These are phyloP conservation scores for Meloidogyne exigua DNA, from an alignment of 1,140 invertebrate genomes.

Conservation along the genomic window DNA sequence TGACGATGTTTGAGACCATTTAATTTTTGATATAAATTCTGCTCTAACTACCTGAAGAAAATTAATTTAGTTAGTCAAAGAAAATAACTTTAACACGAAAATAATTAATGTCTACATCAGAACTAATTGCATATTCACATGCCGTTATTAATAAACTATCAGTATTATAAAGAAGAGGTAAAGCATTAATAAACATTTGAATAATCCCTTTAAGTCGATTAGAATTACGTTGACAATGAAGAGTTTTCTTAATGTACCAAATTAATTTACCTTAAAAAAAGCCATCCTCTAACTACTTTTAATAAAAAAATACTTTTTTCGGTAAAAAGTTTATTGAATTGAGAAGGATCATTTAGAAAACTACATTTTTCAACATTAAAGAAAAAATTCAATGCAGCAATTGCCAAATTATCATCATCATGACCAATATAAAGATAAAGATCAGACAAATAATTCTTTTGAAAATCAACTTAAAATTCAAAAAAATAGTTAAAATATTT, in stretches of 20 bases:
- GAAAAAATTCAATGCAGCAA: slow-evolving; percentile 26
- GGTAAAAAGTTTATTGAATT: not conserved
- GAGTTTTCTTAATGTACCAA: slow-evolving; percentile 24
- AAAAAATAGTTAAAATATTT: not conserved
- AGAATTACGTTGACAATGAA: slow-evolving; percentile 28
- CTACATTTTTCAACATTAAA: slow-evolving; percentile 25
- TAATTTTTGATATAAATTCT: slow-evolving; percentile 36
- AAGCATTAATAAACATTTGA: slow-evolving; percentile 31
- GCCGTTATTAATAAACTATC: slow-evolving; percentile 14
- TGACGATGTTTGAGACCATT: slow-evolving; percentile 24
- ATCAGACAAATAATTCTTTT: not conserved
- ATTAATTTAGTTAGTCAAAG: not conserved
- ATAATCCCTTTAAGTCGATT: slow-evolving; percentile 31
- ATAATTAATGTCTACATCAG: slow-evolving; percentile 24
- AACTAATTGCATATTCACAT: slow-evolving; percentile 29
- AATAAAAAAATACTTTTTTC: not conserved
- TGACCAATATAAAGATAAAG: slow-evolving; percentile 16
- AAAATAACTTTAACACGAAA: slow-evolving; percentile 36
- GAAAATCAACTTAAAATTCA: slow-evolving; percentile 10
- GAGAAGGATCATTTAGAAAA: slow-evolving; percentile 11
- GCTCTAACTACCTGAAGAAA: slow-evolving; percentile 25
- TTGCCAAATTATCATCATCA: slow-evolving; percentile 25
- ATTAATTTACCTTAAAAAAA: slow-evolving; percentile 9
- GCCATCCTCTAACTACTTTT: not conserved
- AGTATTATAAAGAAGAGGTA: slow-evolving; percentile 21